These are phyloP conservation scores for Patella caerulea DNA, from an alignment of 2,888 invertebrate genomes.

Conservation along the genomic window DNA sequence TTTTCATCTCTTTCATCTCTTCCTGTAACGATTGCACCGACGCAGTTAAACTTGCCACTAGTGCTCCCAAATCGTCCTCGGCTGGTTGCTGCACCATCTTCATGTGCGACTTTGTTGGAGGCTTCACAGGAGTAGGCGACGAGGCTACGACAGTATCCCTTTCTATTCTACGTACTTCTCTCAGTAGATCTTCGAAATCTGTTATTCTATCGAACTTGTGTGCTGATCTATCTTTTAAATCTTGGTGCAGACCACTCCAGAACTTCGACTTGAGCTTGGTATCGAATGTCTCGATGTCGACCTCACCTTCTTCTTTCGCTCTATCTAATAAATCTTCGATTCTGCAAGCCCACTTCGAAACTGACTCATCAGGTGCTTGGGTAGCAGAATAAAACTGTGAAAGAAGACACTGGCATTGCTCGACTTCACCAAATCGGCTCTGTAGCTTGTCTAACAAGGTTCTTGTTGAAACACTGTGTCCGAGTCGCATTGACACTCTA, in stretches of 20 bases:
- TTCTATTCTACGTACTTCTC: background rate
- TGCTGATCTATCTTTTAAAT: conserved; percentile 3
- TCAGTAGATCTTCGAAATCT: background rate
- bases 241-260: background rate
- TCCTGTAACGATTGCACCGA: background rate
- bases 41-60: background rate
- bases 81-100: conserved; percentile 4
- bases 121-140: background rate
- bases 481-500: background rate
- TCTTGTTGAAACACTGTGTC: background rate
- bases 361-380: background rate
- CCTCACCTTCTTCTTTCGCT: background rate
- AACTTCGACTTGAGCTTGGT: background rate
- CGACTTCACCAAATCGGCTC: background rate
- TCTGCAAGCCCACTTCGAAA: background rate
- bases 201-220: conserved; percentile 1
- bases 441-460: background rate
- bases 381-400: background rate
- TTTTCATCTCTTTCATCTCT: background rate
- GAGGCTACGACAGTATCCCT: background rate
- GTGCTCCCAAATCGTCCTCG: background rate
- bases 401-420: background rate
- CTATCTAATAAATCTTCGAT: background rate
- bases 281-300: background rate
- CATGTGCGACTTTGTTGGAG: background rate